These are phyloP conservation scores for Micropoecilia bifurca DNA, from an alignment of 2,797 vertebrate species.

Conservation along the genomic window DNA sequence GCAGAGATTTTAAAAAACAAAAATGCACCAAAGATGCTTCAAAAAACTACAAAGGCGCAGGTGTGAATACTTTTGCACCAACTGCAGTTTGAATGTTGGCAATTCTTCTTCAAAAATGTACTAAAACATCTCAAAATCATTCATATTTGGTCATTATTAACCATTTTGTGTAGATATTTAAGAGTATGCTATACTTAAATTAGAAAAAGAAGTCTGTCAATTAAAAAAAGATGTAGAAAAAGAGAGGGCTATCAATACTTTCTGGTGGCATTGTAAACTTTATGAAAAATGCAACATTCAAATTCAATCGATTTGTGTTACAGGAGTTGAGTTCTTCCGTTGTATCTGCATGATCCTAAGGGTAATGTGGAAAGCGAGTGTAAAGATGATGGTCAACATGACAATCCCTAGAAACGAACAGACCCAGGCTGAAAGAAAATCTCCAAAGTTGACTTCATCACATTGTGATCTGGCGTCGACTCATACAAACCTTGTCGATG, in stretches of 20 bases:
- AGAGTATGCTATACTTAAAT: background rate
- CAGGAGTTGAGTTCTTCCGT: background rate
- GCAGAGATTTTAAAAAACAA: no score
- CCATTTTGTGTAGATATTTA: background rate
- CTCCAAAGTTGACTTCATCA: background rate
- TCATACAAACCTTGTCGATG: slow-evolving; percentile 85
- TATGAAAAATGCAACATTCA: background rate
- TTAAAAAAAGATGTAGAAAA: background rate
- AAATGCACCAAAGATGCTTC: background rate
- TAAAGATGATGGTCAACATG: background rate
- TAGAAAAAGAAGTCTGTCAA: background rate
- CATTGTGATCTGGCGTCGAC: background rate
- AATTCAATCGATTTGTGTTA: background rate
- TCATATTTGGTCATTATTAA: background rate
- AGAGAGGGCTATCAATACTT: background rate
- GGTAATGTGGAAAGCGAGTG: no score
- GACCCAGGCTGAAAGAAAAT: background rate
- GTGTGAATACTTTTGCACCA: background rate
- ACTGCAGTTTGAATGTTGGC: background rate
- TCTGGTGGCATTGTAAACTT: background rate
- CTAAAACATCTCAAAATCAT: background rate
- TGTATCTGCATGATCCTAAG: background rate
- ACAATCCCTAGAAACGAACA: background rate
- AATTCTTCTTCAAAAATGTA: background rate
- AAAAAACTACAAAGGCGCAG: background rate